A percentile compares a stretch with the other conserved stretches of the same genome.
These are phyloP conservation scores for Rhipidura dahli DNA, from an alignment of 2,113 vertebrate species.

Conservation along the genomic window DNA sequence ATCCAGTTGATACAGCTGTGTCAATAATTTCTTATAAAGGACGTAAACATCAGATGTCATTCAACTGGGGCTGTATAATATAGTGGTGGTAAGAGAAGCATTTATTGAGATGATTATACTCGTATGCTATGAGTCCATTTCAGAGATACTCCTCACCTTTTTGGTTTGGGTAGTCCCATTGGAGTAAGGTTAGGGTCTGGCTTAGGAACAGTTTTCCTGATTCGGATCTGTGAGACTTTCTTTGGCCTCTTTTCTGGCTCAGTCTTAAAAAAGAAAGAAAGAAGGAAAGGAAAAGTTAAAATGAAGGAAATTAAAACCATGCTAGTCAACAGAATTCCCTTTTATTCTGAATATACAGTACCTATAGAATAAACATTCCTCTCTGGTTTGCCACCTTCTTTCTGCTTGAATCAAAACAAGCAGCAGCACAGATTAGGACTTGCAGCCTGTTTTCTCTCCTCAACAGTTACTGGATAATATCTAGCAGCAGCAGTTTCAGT, in stretches of 20 bases:
- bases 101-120: neutral
- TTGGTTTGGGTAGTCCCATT: constrained; percentile 93
- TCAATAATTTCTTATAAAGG: neutral
- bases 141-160: constrained; percentile 81
- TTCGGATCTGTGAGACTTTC: constrained; percentile 92
- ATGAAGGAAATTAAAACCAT: neutral
- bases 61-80: neutral
- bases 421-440: neutral
- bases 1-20: neutral
- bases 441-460: neutral
- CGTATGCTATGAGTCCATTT: neutral
- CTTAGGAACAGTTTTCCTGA: constrained; percentile 87
- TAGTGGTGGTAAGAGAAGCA: neutral
- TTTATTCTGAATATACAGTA: neutral
- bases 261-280: constrained; percentile 30
- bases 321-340: neutral
- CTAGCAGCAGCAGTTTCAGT: neutral
- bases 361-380: neutral
- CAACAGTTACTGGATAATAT: neutral
- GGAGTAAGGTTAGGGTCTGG: constrained; percentile 90
- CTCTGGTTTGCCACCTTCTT: neutral
- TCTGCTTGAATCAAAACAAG: neutral
- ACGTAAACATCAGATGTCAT: neutral
- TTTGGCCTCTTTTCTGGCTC: constrained; percentile 76
- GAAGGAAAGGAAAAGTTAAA: neutral